phyloP scores from a whole-genome alignment of 2,888 invertebrate genomes.

The Linnaemya tessellans region DNA sequence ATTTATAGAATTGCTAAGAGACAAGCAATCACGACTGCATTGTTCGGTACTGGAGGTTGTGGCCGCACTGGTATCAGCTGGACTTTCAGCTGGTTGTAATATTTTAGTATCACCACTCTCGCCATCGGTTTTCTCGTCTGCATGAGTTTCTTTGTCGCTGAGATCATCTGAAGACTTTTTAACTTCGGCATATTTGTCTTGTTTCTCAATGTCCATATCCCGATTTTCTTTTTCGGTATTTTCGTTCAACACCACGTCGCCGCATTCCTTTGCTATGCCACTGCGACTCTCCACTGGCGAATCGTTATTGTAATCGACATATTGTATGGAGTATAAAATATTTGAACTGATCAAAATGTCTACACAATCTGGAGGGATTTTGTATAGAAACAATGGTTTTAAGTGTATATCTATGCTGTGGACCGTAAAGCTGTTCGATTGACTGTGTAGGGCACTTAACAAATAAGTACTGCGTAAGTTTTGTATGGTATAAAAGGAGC shows the following conservation, averaged over 20 bases:
- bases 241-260: conserved; percentile 57
- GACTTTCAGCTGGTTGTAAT: conserved; percentile 46
- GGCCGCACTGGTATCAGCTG: conserved; percentile 69
- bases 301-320: conserved; percentile 82
- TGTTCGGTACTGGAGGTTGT: conserved; percentile 68
- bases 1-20: conserved; percentile 79
- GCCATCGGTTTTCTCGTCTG: neutral
- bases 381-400: conserved; percentile 88
- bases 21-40: conserved; percentile 73
- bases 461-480: conserved; percentile 82
- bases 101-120: conserved; percentile 27
- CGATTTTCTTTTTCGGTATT: conserved; percentile 77
- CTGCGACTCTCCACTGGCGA: conserved; percentile 18
- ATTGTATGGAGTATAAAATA: conserved; percentile 86
- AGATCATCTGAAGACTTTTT: conserved; percentile 42
- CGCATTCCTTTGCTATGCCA: conserved; percentile 1
- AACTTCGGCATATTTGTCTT: conserved; percentile 66
- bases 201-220: conserved; percentile 77
- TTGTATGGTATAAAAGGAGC: conserved; percentile 83
- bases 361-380: conserved; percentile 86
- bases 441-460: conserved; percentile 82
- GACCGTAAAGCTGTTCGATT: conserved; percentile 83
- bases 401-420: conserved; percentile 87
- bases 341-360: conserved; percentile 87
- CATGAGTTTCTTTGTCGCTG: conserved; percentile 29